Conservation (phyloP, 2,888 invertebrate species). For the Spilarctia lutea region DNA sequence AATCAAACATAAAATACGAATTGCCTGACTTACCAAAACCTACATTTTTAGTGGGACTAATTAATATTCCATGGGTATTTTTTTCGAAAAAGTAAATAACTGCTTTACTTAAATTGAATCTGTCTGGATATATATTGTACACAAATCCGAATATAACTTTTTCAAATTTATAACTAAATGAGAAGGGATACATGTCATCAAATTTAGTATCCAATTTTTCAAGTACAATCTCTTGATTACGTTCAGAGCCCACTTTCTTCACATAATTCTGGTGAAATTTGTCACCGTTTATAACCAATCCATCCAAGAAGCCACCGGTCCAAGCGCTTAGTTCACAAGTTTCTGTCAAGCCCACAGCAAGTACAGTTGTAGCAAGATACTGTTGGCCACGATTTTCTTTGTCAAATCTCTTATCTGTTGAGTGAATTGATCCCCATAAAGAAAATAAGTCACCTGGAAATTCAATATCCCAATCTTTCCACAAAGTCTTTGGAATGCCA, state of each 20-base stretch:
- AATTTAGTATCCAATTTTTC: constrained; percentile 86
- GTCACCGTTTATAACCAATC: constrained; percentile 87
- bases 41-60: constrained; percentile 83
- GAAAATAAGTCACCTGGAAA: constrained; percentile 89
- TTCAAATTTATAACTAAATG: constrained; percentile 85
- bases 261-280: constrained; percentile 85
- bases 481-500: constrained; percentile 73
- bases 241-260: constrained; percentile 69
- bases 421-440: constrained; percentile 89
- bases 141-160: constrained; percentile 88
- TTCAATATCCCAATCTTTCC: constrained; percentile 90
- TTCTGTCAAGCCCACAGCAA: constrained; percentile 86
- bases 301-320: constrained; percentile 88
- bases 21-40: constrained; percentile 81
- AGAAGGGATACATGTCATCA: constrained; percentile 85
- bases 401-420: constrained; percentile 86
- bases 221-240: constrained; percentile 86
- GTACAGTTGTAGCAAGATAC: constrained; percentile 86
- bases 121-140: constrained; percentile 84
- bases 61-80: constrained; percentile 83
- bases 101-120: constrained; percentile 88
- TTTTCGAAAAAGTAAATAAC: constrained; percentile 87
- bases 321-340: constrained; percentile 88
- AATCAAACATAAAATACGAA: constrained; percentile 90
- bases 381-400: constrained; percentile 87